Base-by-base conservation (phyloP, 2,888 invertebrate species). In the Eupithecia subfuscata region DNA sequence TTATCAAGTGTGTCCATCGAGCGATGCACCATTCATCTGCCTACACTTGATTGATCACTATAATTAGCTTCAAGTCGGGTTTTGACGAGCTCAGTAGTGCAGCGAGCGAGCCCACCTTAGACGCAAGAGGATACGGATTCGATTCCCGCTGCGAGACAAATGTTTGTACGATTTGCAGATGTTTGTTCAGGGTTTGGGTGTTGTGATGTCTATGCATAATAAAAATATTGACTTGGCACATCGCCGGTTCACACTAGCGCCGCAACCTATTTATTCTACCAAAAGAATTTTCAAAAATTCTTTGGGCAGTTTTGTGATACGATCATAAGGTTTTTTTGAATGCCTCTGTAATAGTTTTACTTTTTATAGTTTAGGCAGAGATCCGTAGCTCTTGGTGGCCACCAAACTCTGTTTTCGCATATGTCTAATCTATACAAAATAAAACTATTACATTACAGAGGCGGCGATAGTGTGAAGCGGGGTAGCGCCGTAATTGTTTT, bases 41-140 rank as follows among this genome's bases (percentile, higher is more conserved):
- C 69, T 74, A 74, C 71, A 73, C 76, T 84, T 89, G 88, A 89
- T 88, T 85, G 87, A 88, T 89, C 82, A 82, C 84, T 74, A 80
- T 87, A 84, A 88, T 88, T 88, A 87, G 37, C 69, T 72, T 64
- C 25, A 72, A 52, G 37, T 40, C n/a, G 69, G 70, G 70, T 72
- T 74, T 48, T 73, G n/a, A 52, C n/a, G n/a, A 52, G 11, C 52
- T 52, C n/a, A 52, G 52, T 52, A 2, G n/a, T n/a, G n/a, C 9
- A 52, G 11, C 52, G 52, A 3, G 11, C n/a, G 1, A n/a, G 9
- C 9, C 9, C n/a, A 48, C 18, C 2, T 52, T n/a, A 11, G n/a
- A 52, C n/a, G n/a, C n/a, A 52, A 1, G 52, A n/a, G 9, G 9
- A 52, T 52, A 11, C n/a, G 11, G 52, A 52, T 22, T n/a, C n/a